Evolutionary conservation across 2,113 vertebrate species (phyloP), one percentile per base, ranked within the genome.

Genomic region (Scortum barcoo): DNA sequence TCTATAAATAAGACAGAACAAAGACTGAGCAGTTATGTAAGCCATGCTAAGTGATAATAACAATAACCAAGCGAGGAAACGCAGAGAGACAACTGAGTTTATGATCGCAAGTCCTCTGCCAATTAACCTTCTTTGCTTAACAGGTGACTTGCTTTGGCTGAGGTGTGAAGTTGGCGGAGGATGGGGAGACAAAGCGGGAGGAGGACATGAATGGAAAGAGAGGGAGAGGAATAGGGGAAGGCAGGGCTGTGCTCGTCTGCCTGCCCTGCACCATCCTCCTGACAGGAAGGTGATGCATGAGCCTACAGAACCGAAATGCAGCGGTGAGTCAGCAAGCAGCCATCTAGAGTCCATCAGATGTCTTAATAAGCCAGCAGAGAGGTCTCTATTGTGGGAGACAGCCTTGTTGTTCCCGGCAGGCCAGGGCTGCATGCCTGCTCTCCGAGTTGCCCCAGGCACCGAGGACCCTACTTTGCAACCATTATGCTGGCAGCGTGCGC

Each of bases 281-380:
- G 84, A 92, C 90, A 92, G 82, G 53, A 86, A 85, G 78, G 81
- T 93, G 91, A 93, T 92, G 91, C 88, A 91, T 83, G 81, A 88
- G 78, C 60, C 84, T 53, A 85, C 75, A 78, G 71, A 86, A 72
- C 71, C 86, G 77, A 88, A 88, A 91, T 81, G 86, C 81, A 83
- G 92, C n/a, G 80, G 89, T 94, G 93, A 92, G 90, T 94, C 93
- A 94, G 92, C 88, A 91, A 63, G 80, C 83, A 87, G 80, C 75
- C 89, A 91, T 86, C 84, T 53, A 61, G 53, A 79, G 83, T 86
- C 90, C 90, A 87, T 93, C 92, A 88, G 81, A 87, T 46, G 76
- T 91, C 86, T 86, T 90, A 88, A 91, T 85, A 87, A 88, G 78
- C 48, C 62, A 78, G 61, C 46, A 44, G 44, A 73, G 77, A 84